Percentiles rank a stretch among this genome's conserved stretches.
Evolutionary conservation across 30 jellyfish, hydroid and myxozoan species (phyloP).

Genomic region (Cassiopea andromeda): DNA sequence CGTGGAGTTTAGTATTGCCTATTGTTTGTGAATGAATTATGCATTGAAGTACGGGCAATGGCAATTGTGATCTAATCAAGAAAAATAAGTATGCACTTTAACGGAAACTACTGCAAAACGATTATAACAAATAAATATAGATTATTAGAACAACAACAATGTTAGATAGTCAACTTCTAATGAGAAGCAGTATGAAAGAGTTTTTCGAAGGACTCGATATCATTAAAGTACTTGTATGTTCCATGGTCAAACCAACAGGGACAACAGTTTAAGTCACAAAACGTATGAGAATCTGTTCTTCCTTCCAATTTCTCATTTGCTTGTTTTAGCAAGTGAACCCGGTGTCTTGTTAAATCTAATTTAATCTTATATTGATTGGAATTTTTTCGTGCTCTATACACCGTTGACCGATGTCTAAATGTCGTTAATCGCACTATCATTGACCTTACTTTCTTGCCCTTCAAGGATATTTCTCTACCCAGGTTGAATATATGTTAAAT

Average conservation of each 20-base stretch:
- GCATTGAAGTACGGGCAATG: too few relatives aligned
- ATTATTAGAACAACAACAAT: too few relatives aligned
- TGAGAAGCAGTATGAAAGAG: not conserved
- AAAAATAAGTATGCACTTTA: too few relatives aligned
- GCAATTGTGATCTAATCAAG: too few relatives aligned
- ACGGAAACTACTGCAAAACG: too few relatives aligned
- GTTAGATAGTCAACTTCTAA: not conserved
- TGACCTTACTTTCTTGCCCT: slow-evolving; percentile 3
- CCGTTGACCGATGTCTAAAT: slow-evolving; percentile 9
- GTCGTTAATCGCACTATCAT: slow-evolving; percentile 28
- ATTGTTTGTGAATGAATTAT: too few relatives aligned
- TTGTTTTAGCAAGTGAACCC: not conserved
- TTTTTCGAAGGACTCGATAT: not conserved
- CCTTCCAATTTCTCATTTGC: slow-evolving; percentile 13
- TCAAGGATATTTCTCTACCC: slow-evolving; percentile 1
- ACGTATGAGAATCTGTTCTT: slow-evolving; percentile 4
- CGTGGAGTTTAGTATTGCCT: too few relatives aligned
- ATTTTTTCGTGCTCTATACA: slow-evolving; percentile 17
- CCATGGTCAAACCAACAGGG: slow-evolving; percentile 39
- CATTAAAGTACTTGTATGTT: not conserved
- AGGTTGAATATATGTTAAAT: too few relatives aligned
- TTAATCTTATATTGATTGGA: not conserved
- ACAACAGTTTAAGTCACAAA: slow-evolving; percentile 23
- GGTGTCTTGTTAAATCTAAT: slow-evolving; percentile 13
- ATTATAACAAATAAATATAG: too few relatives aligned